Base-by-base conservation (phyloP, 2,888 invertebrate genomes). In the Eupithecia centaureata region DNA sequence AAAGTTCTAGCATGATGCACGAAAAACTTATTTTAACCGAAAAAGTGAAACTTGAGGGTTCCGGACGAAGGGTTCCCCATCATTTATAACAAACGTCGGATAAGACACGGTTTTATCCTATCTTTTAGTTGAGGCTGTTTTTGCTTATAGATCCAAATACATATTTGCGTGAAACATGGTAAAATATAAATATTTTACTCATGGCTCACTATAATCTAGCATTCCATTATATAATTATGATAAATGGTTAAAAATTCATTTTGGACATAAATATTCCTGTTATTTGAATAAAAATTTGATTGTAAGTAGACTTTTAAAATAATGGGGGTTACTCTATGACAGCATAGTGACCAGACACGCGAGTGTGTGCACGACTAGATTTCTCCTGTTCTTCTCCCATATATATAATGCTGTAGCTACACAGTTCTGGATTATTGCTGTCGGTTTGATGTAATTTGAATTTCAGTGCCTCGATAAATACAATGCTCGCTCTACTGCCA, bases 1-100 rank as follows among this genome's bases (percentile, higher is more conserved):
- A 18, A 62, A 67, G 59, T 59, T 60, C 59, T 32, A 61, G 74
- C 79, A 78, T 79, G 79, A 80, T 82, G 79, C 72, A 73, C 73
- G 76, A 80, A 84, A 80, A 84, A 82, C 79, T 78, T 77, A 77
- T 57, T 83, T 76, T 75, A 78, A 80, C 78, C 79, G 79, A 82
- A 80, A 83, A 79, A 78, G 77, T 75, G 79, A 80, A 86, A 86
- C 85, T 83, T 82, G 82, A 83, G 51, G n/a, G 18, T 38, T 27
- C 59, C 52, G 22, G 35, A 56, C 59, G 60, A 54, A 67, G 87
- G 88, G 85, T 84, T 83, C 78, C 77, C 60, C 73, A 88, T 89
- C 88, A 89, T 89, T 89, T 88, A 89, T 90, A 81, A 87, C 85
- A 75, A 76, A 73, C 77, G 88, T 88, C 85, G 86, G 84, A 82